A percentile compares a stretch with the other conserved stretches of the same genome.
phyloP scores from a whole-genome alignment of 2,113 vertebrate genomes.

The Brachirus orientalis region DNA sequence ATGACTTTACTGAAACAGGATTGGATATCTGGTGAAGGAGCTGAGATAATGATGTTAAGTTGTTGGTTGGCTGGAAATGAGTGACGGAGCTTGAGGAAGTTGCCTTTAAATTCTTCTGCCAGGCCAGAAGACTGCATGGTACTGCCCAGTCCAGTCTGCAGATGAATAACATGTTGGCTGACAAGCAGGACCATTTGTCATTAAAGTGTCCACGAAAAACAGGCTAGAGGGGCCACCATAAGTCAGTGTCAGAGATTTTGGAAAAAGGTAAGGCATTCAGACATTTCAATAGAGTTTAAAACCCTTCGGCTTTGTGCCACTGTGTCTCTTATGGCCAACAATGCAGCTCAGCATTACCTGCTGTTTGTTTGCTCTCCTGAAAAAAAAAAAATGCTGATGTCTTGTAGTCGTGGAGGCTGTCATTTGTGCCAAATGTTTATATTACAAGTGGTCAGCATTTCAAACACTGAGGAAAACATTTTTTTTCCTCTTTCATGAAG shows the following conservation, averaged over 20 bases:
- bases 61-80: slow-evolving; percentile 42
- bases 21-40: slow-evolving; percentile 13
- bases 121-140: slow-evolving; percentile 28
- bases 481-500: neutral
- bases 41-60: slow-evolving; percentile 23
- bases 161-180: slow-evolving; percentile 72
- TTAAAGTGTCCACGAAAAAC: slow-evolving; percentile 66
- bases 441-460: too few species aligned
- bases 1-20: neutral
- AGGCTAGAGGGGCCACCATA: slow-evolving; percentile 64
- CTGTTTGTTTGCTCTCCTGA: slow-evolving; percentile 21
- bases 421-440: neutral
- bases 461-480: neutral
- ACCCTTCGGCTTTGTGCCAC: slow-evolving; percentile 10
- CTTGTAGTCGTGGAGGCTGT: neutral
- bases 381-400: slow-evolving; percentile 32
- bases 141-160: slow-evolving; percentile 49
- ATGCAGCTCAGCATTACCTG: neutral
- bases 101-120: slow-evolving; percentile 48
- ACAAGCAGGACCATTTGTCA: slow-evolving; percentile 71
- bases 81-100: slow-evolving; percentile 37
- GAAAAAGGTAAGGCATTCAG: slow-evolving; percentile 35
- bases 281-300: slow-evolving; percentile 60
- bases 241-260: slow-evolving; percentile 63
- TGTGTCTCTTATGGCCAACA: neutral